Conservation (phyloP, 2,113 vertebrate species). For the Rattus rattus region DNA sequence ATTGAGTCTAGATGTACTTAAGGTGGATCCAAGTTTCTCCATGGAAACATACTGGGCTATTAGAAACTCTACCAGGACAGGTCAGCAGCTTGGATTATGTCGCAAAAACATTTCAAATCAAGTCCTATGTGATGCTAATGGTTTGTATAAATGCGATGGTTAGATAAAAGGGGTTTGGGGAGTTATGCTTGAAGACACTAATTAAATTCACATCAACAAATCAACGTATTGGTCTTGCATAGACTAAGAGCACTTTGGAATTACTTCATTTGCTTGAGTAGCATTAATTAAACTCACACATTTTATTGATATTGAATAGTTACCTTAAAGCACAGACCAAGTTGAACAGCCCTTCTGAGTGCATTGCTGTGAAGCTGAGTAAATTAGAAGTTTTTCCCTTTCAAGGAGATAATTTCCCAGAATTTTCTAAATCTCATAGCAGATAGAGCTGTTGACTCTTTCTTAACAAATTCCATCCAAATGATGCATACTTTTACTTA, state of each 20-base stretch:
- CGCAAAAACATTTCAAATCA: constrained; percentile 83
- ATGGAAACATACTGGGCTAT: constrained; percentile 77
- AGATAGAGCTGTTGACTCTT: constrained; percentile 74
- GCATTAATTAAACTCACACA: constrained; percentile 85
- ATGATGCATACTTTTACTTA: constrained; percentile 86
- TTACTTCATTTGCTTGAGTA: constrained; percentile 84
- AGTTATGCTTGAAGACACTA: constrained; percentile 83
- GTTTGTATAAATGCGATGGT: constrained; percentile 86
- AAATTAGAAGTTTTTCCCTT: constrained; percentile 66
- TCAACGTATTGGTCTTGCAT: constrained; percentile 86
- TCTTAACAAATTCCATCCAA: constrained; percentile 74
- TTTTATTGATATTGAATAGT: constrained; percentile 80
- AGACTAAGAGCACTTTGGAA: constrained; percentile 81
- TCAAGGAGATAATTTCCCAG: constrained; percentile 65
- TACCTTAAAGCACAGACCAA: constrained; percentile 79
- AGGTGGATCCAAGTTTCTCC: constrained; percentile 14
- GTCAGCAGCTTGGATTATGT: constrained; percentile 77
- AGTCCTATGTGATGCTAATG: constrained; percentile 84
- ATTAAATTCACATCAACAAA: constrained; percentile 88
- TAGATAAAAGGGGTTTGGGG: constrained; percentile 84
- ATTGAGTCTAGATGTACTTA: constrained; percentile 36
- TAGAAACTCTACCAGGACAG: constrained; percentile 74
- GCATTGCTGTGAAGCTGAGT: rapidly evolving
- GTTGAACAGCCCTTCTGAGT: neutral
- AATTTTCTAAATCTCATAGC: constrained; percentile 69